Evolutionary conservation across 1,140 invertebrate genomes (phyloP).

Genomic region (Camponotus pennsylvanicus): DNA sequence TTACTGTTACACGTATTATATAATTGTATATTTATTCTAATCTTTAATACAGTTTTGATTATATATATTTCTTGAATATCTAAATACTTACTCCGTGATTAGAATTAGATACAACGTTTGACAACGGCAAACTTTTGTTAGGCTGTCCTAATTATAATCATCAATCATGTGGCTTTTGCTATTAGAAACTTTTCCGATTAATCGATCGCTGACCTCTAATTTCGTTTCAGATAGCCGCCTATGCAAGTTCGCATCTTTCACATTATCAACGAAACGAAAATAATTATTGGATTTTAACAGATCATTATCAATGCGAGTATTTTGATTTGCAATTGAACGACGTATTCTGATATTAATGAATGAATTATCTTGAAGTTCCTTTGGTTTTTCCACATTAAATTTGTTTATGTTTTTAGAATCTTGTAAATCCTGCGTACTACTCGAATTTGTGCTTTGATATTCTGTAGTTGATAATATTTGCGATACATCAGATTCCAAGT

Average conservation of each 20-base stretch:
- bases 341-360: neutral
- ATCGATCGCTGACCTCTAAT: neutral
- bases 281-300: neutral
- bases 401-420: neutral
- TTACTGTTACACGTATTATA: neutral
- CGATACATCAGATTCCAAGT: neutral
- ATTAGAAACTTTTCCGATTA: neutral
- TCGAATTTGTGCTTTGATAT: neutral
- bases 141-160: neutral
- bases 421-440: neutral
- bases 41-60: neutral
- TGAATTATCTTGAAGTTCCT: neutral
- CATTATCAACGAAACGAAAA: neutral
- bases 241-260: neutral
- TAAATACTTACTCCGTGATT: conserved; percentile 17
- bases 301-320: neutral
- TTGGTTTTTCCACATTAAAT: neutral
- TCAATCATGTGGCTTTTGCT: neutral
- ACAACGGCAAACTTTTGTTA: neutral
- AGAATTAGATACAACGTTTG: neutral
- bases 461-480: neutral
- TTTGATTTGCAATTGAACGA: neutral
- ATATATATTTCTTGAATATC: neutral
- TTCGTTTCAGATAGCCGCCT: neutral
- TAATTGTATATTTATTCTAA: conserved; percentile 1